A percentile compares a stretch with the other conserved stretches of the same genome.
phyloP scores from a whole-genome alignment of 2,113 vertebrate species.

The Dryoscopus gambensis region DNA sequence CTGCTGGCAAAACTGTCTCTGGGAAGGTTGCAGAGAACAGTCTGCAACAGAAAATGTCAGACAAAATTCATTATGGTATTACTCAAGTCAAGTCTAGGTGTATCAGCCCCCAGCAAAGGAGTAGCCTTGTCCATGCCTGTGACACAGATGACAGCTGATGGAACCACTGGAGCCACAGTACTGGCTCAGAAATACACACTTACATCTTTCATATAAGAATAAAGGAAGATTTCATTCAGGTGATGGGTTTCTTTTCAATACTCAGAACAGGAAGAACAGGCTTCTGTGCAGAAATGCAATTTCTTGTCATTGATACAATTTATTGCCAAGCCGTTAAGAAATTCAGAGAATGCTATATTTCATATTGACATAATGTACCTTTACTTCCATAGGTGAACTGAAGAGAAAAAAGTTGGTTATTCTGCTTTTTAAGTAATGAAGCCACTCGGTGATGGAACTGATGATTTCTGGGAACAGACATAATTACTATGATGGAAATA shows the following conservation, averaged over 20 bases:
- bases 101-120: background rate
- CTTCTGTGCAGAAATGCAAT: background rate
- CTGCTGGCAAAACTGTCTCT: too few relatives aligned
- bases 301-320: background rate
- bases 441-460: background rate
- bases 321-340: background rate
- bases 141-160: background rate
- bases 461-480: background rate
- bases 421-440: background rate
- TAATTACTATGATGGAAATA: background rate
- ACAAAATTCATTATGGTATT: background rate
- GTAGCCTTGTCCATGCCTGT: background rate
- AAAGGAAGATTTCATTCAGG: background rate
- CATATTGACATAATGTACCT: background rate
- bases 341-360: background rate
- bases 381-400: background rate
- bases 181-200: background rate
- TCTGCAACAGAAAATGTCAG: too few relatives aligned
- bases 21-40: too few relatives aligned
- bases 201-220: background rate
- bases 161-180: background rate
- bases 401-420: background rate
- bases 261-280: background rate
- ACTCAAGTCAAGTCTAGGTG: background rate
- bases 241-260: background rate